These are phyloP conservation scores for Stenichneumon culpator DNA, from an alignment of 2,888 invertebrate species.

Conservation along the genomic window DNA sequence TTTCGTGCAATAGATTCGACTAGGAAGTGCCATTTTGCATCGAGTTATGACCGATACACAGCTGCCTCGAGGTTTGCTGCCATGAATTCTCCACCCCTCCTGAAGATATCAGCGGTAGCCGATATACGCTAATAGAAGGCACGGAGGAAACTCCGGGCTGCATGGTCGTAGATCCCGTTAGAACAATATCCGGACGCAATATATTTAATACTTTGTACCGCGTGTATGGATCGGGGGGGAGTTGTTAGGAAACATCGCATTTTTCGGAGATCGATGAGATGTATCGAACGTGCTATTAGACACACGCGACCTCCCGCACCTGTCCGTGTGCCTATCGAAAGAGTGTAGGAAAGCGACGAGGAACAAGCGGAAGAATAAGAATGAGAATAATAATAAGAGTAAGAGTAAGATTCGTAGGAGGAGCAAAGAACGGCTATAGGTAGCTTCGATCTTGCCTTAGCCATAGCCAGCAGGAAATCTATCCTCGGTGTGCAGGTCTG, in stretches of 20 bases:
- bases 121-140: conserved; percentile 12
- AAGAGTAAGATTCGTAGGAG: conserved; percentile 56
- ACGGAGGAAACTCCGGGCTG: conserved; percentile 5
- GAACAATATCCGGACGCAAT: conserved; percentile 59
- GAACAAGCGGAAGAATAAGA: conserved; percentile 34
- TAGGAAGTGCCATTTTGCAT: conserved; percentile 68
- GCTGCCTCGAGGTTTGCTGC: conserved; percentile 42
- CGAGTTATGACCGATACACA: conserved; percentile 71
- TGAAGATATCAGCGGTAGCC: neutral
- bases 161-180: conserved; percentile 57
- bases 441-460: conserved; percentile 63
- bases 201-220: conserved; percentile 27
- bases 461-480: conserved; percentile 81
- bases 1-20: conserved; percentile 28
- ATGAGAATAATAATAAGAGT: conserved; percentile 55
- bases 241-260: neutral
- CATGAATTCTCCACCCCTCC: conserved; percentile 8
- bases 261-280: neutral
- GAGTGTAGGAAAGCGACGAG: conserved; percentile 29
- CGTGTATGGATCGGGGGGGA: neutral
- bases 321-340: conserved; percentile 38
- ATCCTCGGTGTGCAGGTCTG: conserved; percentile 70
- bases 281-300: neutral
- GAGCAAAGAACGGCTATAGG: conserved; percentile 37
- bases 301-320: conserved; percentile 25